Percentiles rank a stretch among this genome's conserved stretches.
These are phyloP conservation scores for Cephus sareptanus DNA, from an alignment of 2,888 invertebrate species.

Conservation along the genomic window DNA sequence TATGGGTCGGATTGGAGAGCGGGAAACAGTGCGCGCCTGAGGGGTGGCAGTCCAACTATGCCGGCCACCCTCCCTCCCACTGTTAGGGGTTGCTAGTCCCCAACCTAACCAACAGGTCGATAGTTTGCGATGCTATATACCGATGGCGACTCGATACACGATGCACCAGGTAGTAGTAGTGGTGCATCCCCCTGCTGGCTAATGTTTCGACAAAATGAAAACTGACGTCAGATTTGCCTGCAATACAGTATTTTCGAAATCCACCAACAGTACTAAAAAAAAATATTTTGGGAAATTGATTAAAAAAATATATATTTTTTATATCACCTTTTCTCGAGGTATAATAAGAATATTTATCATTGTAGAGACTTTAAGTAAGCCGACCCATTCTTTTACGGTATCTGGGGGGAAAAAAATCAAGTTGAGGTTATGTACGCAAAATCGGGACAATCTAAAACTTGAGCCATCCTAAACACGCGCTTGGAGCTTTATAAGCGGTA, in stretches of 20 bases:
- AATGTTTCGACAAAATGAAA: no score
- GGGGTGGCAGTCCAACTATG: background rate
- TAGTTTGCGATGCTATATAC: conserved; percentile 12
- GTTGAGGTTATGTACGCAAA: background rate
- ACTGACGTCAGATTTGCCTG: no score
- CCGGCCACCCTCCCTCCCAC: background rate
- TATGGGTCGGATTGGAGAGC: background rate
- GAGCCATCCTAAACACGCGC: background rate
- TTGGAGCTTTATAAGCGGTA: background rate
- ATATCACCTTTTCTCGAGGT: no score
- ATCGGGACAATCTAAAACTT: background rate
- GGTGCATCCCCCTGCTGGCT: no score
- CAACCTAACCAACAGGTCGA: conserved; percentile 17
- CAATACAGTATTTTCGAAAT: no score
- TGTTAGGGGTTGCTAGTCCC: background rate
- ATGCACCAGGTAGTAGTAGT: background rate
- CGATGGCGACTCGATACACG: conserved; percentile 16
- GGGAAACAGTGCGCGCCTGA: background rate
- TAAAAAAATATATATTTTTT: no score
- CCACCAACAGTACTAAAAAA: no score
- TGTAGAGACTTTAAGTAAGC: background rate
- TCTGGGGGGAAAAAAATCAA: no score
- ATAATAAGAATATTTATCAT: no score
- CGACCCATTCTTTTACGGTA: background rate
- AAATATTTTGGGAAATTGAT: no score